A percentile compares a stretch with the other conserved stretches of the same genome.
Evolutionary conservation across 2,113 vertebrate genomes (phyloP).

Genomic region (Petrocephalus microphthalmus): DNA sequence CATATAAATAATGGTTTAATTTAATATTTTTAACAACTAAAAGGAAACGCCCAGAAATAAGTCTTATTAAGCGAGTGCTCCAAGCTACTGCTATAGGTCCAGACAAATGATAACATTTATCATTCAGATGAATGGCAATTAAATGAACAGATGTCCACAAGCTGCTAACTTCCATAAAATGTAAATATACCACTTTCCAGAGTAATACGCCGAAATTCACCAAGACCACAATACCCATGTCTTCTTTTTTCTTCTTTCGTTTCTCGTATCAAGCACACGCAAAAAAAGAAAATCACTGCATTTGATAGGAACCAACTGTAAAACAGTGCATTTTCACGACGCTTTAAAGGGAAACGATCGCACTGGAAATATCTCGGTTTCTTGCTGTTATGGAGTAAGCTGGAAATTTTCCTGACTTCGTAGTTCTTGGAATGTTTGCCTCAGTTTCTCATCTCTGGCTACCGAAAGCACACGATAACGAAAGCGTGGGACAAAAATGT

Average conservation of each 20-base stretch:
- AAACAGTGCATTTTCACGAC: neutral
- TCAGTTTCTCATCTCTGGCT: neutral
- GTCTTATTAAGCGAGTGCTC: constrained; percentile 53
- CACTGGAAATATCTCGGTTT: neutral
- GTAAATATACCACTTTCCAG: constrained; percentile 45
- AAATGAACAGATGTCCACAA: constrained; percentile 61
- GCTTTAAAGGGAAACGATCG: neutral
- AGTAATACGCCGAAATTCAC: constrained; percentile 40
- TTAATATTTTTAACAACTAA: constrained; percentile 40
- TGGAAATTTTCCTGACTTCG: neutral
- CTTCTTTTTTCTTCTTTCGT: neutral
- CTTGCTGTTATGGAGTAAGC: neutral
- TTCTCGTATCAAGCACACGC: neutral
- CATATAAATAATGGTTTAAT: neutral
- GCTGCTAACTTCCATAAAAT: constrained; percentile 50
- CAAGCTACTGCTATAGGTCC: constrained; percentile 44
- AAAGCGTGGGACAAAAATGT: neutral
- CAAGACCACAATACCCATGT: constrained; percentile 23
- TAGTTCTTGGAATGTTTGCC: neutral
- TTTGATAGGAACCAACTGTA: neutral
- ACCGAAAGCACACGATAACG: neutral
- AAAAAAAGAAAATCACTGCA: neutral
- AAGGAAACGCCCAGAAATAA: constrained; percentile 41
- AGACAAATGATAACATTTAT: constrained; percentile 42
- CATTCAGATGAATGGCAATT: constrained; percentile 50